Evolutionary conservation across 2,113 vertebrate species (phyloP), one percentile per base, ranked within the genome.

Genomic region (Eurypyga helias): DNA sequence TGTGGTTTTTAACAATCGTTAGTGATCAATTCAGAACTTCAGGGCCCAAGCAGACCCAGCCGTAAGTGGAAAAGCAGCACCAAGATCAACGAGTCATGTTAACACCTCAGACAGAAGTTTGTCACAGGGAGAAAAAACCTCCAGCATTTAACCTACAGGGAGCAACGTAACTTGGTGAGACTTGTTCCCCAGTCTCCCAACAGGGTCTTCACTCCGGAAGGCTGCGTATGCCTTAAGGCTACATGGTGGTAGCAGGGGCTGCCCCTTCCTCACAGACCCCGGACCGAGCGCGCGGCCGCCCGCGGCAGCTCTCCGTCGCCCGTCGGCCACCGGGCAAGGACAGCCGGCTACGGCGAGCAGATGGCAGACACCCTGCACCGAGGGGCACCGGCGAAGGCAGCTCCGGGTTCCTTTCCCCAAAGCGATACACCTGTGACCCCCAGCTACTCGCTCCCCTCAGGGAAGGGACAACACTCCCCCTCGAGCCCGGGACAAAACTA

Each of bases 251-350:
- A 43, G 45, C 26, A 36, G 10, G 3, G 18, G 34, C 28, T 48
- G 51, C n/a, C 29, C 29, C 6, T 10, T 31, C 20, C 3, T 8
- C 46, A 26, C 23, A 11, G 46, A 3, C 4, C 9, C 28, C 19
- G 5, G 8, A 6, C 5, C 13, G 38, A 4, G 38, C 1, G 52
- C 36, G 17, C 1, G 79, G 2, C 58, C 2, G 38, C 2, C 6
- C 9, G 41, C 1, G 79, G 2, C 58, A 2, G 38, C 2, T 7
- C 9, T 34, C 29, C 49, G 0, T 3, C 41, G 3, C 3, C 79
- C 25, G 16, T 51, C 5, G 41, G 12, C 16, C 34, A 7, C 43
- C 2, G 4, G n/a, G 49, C 57, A 65, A 65, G n/a, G 38, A 5
- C 51, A 46, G 18, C 15, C 33, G 57, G 13, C 18, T 24, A 58